These are phyloP conservation scores for Chloropsis hardwickii DNA, from an alignment of 2,113 vertebrate genomes.

Conservation along the genomic window DNA sequence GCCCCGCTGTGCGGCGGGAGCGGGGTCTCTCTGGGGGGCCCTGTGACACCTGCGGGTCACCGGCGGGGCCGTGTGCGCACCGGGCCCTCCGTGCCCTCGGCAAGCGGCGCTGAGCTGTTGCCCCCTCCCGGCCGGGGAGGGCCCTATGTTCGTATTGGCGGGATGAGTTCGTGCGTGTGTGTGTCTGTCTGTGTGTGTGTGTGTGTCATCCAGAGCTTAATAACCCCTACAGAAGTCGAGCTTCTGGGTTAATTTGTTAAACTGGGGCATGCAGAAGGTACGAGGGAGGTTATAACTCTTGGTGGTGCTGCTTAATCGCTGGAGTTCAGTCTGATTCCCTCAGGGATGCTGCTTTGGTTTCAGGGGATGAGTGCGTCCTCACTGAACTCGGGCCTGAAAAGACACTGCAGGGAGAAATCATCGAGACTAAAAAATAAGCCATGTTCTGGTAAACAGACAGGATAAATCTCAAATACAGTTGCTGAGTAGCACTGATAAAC, in stretches of 20 bases:
- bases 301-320: background rate
- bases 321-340: background rate
- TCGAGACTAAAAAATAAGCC: background rate
- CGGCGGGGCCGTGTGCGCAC: background rate
- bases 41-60: background rate
- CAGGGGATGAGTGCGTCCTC: too few species aligned
- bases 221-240: background rate
- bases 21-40: background rate
- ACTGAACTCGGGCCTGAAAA: background rate
- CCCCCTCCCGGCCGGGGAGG: background rate
- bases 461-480: background rate
- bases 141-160: fast-evolving
- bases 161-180: too few species aligned
- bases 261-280: background rate
- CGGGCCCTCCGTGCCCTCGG: background rate
- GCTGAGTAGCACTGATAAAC: background rate
- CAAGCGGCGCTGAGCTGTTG: background rate
- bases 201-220: too few species aligned
- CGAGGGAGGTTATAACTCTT: background rate
- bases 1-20: background rate
- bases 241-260: background rate
- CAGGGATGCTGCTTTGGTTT: background rate
- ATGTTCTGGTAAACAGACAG: background rate
- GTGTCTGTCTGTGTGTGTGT: too few species aligned
- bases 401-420: background rate